Conservation (phyloP, 2,888 invertebrate species). For the Halictus ligatus region DNA sequence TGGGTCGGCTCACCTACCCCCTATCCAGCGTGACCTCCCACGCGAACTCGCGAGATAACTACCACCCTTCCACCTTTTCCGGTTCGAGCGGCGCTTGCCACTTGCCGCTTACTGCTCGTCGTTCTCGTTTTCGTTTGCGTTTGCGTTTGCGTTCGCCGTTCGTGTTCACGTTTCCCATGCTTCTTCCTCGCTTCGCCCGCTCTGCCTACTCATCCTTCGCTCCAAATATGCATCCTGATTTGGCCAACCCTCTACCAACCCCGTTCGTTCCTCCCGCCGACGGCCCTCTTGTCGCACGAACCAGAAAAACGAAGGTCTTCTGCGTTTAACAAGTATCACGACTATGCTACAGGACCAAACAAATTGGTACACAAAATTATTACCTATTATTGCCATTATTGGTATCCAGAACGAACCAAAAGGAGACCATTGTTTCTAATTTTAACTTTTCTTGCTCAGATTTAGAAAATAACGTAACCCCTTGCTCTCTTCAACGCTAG, state of each 20-base stretch:
- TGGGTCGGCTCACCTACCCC: conserved; percentile 82
- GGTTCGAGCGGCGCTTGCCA: conserved; percentile 19
- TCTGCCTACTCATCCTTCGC: conserved; percentile 7
- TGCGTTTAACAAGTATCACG: background rate
- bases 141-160: background rate
- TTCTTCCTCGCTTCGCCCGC: conserved; percentile 2
- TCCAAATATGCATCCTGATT: conserved; percentile 17
- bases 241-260: conserved; percentile 3
- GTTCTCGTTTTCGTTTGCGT: background rate
- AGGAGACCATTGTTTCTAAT: background rate
- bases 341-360: background rate
- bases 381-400: background rate
- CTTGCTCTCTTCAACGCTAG: background rate
- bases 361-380: background rate
- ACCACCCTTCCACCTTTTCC: conserved; percentile 65
- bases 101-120: background rate
- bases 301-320: background rate
- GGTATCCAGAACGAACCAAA: background rate
- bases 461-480: background rate
- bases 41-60: conserved; percentile 79
- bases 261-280: background rate
- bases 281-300: background rate
- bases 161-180: background rate
- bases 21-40: conserved; percentile 80
- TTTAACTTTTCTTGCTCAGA: background rate